Conservation (phyloP, 2,797 vertebrate genomes). For the Kryptopterus vitreolus region DNA sequence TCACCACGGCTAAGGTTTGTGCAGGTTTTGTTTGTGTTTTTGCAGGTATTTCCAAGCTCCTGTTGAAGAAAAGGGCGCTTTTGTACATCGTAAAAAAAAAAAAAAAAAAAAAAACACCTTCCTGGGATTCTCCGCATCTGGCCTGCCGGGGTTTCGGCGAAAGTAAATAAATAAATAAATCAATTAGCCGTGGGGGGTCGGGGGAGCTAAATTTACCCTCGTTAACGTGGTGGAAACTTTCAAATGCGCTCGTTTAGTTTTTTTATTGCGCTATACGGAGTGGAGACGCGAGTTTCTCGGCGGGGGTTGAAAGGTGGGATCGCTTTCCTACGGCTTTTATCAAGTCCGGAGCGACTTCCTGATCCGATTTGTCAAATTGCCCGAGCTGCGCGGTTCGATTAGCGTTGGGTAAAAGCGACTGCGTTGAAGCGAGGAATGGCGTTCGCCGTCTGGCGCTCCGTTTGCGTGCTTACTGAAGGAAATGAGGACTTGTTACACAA, state of each 20-base stretch:
- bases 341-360: neutral
- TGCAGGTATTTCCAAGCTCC: constrained; percentile 44
- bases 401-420: neutral
- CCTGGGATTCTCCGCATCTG: constrained; percentile 76
- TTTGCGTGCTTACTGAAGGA: neutral
- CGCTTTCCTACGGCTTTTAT: neutral
- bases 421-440: no score
- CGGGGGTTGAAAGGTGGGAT: neutral
- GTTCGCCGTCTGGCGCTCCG: neutral
- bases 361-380: neutral
- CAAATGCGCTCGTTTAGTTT: no score
- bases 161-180: no score
- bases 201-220: neutral
- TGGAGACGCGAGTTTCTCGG: neutral
- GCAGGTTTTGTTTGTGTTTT: constrained; percentile 12
- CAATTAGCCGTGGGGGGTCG: no score
- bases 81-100: constrained; percentile 73
- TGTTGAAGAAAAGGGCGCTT: constrained; percentile 61
- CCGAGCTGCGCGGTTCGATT: neutral
- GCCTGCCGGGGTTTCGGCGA: constrained; percentile 55
- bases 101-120: no score
- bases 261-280: neutral
- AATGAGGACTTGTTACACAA: neutral
- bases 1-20: constrained; percentile 19
- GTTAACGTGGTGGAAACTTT: neutral